phyloP scores from a whole-genome alignment of 2,113 vertebrate species.

The Macroglossus sobrinus region DNA sequence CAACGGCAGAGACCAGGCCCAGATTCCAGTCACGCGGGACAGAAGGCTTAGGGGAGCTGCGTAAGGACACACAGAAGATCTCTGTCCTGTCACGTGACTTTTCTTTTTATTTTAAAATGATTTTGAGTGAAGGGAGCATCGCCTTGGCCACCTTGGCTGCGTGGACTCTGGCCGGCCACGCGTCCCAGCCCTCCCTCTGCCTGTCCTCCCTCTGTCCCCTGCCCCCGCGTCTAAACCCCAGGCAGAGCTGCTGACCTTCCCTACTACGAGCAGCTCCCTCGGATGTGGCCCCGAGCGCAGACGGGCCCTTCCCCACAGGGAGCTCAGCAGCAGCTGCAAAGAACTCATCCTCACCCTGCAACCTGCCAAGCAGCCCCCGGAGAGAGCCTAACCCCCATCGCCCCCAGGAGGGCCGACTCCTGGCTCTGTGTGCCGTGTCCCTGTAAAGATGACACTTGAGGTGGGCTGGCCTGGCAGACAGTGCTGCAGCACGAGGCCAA shows the following conservation, averaged over 20 bases:
- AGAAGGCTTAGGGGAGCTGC: neutral
- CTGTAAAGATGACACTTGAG: rapidly evolving
- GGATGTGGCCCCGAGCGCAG: rapidly evolving
- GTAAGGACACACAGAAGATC: rapidly evolving
- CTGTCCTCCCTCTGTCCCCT: rapidly evolving
- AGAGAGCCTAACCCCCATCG: rapidly evolving
- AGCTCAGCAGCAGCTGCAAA: neutral
- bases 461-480: neutral
- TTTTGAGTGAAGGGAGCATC: neutral
- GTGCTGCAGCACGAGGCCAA: neutral
- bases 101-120: neutral
- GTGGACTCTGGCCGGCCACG: neutral
- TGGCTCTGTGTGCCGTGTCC: rapidly evolving
- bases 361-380: rapidly evolving
- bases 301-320: neutral
- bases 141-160: neutral
- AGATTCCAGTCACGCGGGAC: rapidly evolving
- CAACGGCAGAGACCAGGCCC: neutral
- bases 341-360: neutral
- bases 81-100: neutral
- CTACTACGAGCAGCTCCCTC: rapidly evolving
- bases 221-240: no score
- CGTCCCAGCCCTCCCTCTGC: neutral
- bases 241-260: no score
- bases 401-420: neutral